phyloP scores from a whole-genome alignment of 2,113 vertebrate species.

The Gracilinanus agilis region DNA sequence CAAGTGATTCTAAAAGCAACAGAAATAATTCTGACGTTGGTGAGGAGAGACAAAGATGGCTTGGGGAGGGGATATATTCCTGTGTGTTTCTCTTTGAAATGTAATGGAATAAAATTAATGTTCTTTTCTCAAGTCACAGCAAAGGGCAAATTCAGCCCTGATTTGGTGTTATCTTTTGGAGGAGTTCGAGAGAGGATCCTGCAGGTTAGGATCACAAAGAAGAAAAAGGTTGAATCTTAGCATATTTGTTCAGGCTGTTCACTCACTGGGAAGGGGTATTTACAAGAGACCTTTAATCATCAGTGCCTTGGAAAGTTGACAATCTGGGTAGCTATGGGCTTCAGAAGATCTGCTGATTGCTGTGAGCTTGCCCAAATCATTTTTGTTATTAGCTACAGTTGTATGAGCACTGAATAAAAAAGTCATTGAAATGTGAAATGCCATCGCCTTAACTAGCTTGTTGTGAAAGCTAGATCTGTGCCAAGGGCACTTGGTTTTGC shows the following conservation, averaged over 20 bases:
- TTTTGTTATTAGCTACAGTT: constrained; percentile 53
- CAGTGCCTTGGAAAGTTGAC: constrained; percentile 38
- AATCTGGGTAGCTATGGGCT: not conserved
- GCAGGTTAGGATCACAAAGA: not conserved
- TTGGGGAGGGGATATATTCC: not conserved
- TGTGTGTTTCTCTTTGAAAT: not conserved
- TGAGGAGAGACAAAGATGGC: not conserved
- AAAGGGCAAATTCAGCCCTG: not conserved
- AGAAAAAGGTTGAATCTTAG: not conserved
- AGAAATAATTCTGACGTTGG: not conserved
- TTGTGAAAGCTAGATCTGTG: not conserved
- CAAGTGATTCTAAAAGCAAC: not conserved
- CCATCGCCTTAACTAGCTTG: not conserved
- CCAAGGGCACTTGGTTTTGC: constrained; percentile 7
- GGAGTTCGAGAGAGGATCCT: not conserved
- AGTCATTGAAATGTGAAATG: constrained; percentile 47
- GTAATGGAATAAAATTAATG: not conserved
- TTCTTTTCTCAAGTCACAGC: not conserved
- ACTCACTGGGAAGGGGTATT: not conserved
- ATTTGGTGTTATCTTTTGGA: not conserved
- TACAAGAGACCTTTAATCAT: not conserved
- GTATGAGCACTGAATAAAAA: not conserved
- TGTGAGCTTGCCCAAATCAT: not conserved
- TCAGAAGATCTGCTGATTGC: constrained; percentile 15
- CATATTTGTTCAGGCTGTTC: not conserved